Evolutionary conservation across 2,113 vertebrate species (phyloP).

Genomic region (Syngnathus floridae): DNA sequence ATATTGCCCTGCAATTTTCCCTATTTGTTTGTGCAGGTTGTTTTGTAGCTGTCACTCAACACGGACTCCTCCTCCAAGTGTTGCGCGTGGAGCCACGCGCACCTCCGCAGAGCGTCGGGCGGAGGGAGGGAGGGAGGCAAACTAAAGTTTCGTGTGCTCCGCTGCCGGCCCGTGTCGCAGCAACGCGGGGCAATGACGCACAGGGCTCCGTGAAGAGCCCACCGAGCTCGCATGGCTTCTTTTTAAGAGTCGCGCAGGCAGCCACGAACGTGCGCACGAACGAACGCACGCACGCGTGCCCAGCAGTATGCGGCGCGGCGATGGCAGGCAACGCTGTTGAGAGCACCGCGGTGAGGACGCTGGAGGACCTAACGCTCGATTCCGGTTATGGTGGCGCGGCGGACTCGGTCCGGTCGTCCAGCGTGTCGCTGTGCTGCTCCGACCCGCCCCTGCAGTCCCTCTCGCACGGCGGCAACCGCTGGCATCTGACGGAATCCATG

Average conservation of each 20-base stretch:
- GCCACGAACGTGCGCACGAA: slow-evolving; percentile 15
- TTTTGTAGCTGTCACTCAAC: neutral
- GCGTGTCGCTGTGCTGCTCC: slow-evolving; percentile 75
- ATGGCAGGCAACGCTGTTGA: slow-evolving; percentile 88
- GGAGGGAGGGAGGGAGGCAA: neutral
- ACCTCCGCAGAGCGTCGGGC: neutral
- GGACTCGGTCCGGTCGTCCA: slow-evolving; percentile 77
- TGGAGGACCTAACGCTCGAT: slow-evolving; percentile 80
- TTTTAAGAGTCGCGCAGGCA: neutral
- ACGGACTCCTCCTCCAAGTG: neutral
- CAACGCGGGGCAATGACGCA: neutral
- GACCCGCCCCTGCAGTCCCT: slow-evolving; percentile 67
- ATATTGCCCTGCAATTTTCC: neutral
- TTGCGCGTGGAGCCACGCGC: neutral
- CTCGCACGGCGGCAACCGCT: slow-evolving; percentile 78
- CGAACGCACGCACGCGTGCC: slow-evolving; percentile 54
- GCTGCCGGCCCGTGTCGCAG: neutral
- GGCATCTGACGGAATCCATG: slow-evolving; percentile 96
- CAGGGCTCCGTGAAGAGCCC: neutral
- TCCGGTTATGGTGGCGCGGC: slow-evolving; percentile 80
- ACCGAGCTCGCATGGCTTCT: neutral
- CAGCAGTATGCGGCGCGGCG: slow-evolving; percentile 91
- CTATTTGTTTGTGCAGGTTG: neutral
- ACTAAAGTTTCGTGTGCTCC: neutral
- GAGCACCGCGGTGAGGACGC: slow-evolving; percentile 68